Evolutionary conservation across 2,113 vertebrate genomes (phyloP).

Genomic region (Polyodon spathula): DNA sequence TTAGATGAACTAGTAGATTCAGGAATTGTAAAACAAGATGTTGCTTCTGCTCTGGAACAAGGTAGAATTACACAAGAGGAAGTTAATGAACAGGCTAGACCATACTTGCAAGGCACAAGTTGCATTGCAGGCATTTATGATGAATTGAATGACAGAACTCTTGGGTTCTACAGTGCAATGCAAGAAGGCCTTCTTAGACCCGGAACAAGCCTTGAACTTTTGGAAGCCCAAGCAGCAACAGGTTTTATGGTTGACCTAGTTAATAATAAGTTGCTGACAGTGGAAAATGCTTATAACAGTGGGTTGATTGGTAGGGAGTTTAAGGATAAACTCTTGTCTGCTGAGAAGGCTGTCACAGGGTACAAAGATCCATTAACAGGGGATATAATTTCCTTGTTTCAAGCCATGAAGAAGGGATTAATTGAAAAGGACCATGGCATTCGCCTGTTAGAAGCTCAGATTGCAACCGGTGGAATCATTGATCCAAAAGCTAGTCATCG

Average conservation of each 20-base stretch:
- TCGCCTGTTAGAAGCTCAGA: constrained; percentile 87
- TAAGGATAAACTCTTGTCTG: constrained; percentile 79
- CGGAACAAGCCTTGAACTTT: constrained; percentile 76
- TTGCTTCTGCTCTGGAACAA: constrained; percentile 61
- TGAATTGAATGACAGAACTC: constrained; percentile 66
- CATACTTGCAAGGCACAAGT: constrained; percentile 79
- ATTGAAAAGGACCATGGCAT: constrained; percentile 86
- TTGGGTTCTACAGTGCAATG: constrained; percentile 85
- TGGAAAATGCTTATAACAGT: constrained; percentile 76
- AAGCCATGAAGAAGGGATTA: constrained; percentile 86
- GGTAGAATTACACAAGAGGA: constrained; percentile 76
- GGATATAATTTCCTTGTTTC: constrained; percentile 80
- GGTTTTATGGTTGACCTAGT: constrained; percentile 91
- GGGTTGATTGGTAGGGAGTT: constrained; percentile 83
- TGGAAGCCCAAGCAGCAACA: constrained; percentile 93
- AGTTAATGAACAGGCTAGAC: constrained; percentile 68
- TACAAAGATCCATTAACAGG: constrained; percentile 78
- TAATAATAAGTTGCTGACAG: constrained; percentile 70
- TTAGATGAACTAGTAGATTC: constrained; percentile 69
- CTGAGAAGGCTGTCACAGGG: constrained; percentile 87
- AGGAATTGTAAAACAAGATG: constrained; percentile 66
- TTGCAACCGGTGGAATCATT: constrained; percentile 89
- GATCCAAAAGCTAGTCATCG: constrained; percentile 85
- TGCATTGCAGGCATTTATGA: constrained; percentile 91
- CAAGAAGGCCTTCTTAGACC: constrained; percentile 74